Percentiles rank a stretch among this genome's conserved stretches.
phyloP scores from a whole-genome alignment of 2,888 invertebrate species.

The Drosophila incognita region DNA sequence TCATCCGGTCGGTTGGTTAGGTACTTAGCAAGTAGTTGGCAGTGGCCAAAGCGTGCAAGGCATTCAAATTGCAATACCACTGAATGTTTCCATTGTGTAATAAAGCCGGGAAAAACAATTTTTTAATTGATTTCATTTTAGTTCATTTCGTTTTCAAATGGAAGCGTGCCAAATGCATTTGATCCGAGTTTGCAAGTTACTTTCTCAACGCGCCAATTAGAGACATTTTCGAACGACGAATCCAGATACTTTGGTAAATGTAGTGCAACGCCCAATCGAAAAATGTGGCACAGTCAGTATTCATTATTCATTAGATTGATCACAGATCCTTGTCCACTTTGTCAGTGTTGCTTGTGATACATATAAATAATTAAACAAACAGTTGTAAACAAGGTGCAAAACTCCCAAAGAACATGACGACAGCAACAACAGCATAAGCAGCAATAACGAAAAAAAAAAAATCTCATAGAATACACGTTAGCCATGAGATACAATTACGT shows the following conservation, averaged over 20 bases:
- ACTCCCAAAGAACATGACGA: slow-evolving; percentile 64
- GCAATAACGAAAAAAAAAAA: slow-evolving; percentile 30
- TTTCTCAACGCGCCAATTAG: slow-evolving; percentile 45
- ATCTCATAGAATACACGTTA: slow-evolving; percentile 80
- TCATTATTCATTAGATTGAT: slow-evolving; percentile 63
- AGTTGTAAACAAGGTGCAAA: slow-evolving; percentile 73
- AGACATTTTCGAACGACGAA: background rate
- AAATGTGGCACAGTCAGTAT: slow-evolving; percentile 39
- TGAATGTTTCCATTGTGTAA: slow-evolving; percentile 58
- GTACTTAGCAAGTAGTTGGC: slow-evolving; percentile 11
- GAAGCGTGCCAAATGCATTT: slow-evolving; percentile 62
- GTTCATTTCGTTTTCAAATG: slow-evolving; percentile 48
- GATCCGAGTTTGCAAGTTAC: slow-evolving; percentile 39
- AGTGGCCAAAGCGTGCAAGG: slow-evolving; percentile 53
- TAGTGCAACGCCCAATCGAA: slow-evolving; percentile 38
- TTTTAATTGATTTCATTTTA: slow-evolving; percentile 65
- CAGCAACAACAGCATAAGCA: slow-evolving; percentile 31
- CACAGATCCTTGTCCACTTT: slow-evolving; percentile 77
- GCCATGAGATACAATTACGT: slow-evolving; percentile 79
- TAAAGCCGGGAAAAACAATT: slow-evolving; percentile 41
- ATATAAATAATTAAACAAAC: slow-evolving; percentile 77
- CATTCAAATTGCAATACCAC: slow-evolving; percentile 76
- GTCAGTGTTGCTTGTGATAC: slow-evolving; percentile 68
- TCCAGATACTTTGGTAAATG: slow-evolving; percentile 10
- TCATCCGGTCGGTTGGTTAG: slow-evolving; percentile 39